Base-by-base conservation (phyloP, 2,888 invertebrate species). In the Cheilosia soror region DNA sequence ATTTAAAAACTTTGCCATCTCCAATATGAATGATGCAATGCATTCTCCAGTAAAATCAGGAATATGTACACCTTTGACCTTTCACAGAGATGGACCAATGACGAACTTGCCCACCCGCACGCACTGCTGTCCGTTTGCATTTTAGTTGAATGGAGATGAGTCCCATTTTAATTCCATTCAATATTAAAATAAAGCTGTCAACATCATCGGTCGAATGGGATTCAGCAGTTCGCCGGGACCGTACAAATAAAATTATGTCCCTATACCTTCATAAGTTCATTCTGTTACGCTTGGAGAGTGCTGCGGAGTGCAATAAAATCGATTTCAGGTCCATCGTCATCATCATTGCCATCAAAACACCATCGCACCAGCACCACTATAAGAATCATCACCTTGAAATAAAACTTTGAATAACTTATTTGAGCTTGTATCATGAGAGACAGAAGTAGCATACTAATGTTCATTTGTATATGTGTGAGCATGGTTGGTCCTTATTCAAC, bases 341-440 rank as follows among this genome's bases (percentile, higher is more conserved):
- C 58, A 44, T 6, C 42, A 60, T 13, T 15, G 49, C 20, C 40
- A 72, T 4, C 51, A 60, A 60, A 62, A 4, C 62, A 55, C 15
- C 33, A 20, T 33, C 37, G 20, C 20, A 37, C 25, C 33, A 55
- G 5, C 53, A 31, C n/a, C 37, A 60, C 40, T 27, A 20, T 49
- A 33, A 33, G 44, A 53, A 37, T 71, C 65, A 29, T 76, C 65
- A 66, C 65, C 82, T 71, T 77, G 53, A 77, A 75, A 63, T 69
- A 60, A 42, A 73, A 73, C 62, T 53, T 62, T 65, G 63, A 68
- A 55, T 40, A 62, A 58, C 73, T 75, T 37, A 25, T 73, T 62
- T 33, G 29, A 66, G 62, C 60, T 69, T 60, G 47, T 78, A 37
- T 55, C 49, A 53, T 62, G 20, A 20, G 20, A 20, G 20, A 2